Evolutionary conservation across 2,888 invertebrate genomes (phyloP), one percentile per base, ranked within the genome.

Genomic region (Leptopilina drosophilae): DNA sequence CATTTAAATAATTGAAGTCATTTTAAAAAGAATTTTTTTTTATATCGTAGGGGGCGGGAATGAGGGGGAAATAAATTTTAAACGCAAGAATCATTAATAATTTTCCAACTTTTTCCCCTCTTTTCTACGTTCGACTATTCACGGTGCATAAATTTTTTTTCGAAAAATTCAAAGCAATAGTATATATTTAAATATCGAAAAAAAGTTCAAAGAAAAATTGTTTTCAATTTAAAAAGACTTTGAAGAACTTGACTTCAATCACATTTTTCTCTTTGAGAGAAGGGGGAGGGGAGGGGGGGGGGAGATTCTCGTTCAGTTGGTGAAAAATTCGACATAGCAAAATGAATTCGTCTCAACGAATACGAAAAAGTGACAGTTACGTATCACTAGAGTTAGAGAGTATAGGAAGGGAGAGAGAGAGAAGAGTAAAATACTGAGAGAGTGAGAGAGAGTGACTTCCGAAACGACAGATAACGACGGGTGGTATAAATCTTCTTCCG

Each of bases 401-500:
- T 20, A 26, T 6, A n/a, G 56, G 7, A 40, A 49, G 69, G 64
- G 14, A 49, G 69, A 73, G 14, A 33, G 42, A 53, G 78, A 78
- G 73, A 67, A 76, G 78, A 66, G 67, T 59, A 69, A 67, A 73
- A 42, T 15, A 40, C 77, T 69, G 42, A 42, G 42, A 42, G 42
- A 76, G 83, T 76, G 76, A 80, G 42, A 42, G 42, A 42, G 42
- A 76, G 83, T 76, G 76, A 80, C 87, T 82, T 85, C 83, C 85
- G 81, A 83, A 80, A 83, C 85, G 85, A 87, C 86, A 90, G 90
- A 90, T 90, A 89, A 89, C 90, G 89, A 89, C 88, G 88, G 85
- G 88, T 88, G 88, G 89, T 90, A 90, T 90, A 90, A 90, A 90
- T 90, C 90, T 90, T 86, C 90, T 90, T 90, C 90, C 90, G 89